phyloP scores from a whole-genome alignment of 1,140 invertebrate genomes.

The Trypoxylus dichotomus region DNA sequence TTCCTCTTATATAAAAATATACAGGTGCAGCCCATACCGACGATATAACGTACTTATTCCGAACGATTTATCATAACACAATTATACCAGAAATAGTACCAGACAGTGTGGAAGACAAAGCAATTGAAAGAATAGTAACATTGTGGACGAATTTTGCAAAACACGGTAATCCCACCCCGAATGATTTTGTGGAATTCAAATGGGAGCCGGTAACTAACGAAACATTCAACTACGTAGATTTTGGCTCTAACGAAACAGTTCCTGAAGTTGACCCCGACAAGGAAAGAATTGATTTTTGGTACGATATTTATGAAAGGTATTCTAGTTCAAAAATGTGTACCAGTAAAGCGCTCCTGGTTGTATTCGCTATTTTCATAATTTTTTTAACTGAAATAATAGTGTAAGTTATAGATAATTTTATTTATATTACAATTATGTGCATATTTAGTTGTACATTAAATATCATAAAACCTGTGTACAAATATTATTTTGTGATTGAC shows the following conservation, averaged over 20 bases:
- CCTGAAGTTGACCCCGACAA: not conserved
- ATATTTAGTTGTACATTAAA: too few relatives aligned
- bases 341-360: not conserved
- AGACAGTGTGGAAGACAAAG: constrained; percentile 39
- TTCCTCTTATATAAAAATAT: not conserved
- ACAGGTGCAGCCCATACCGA: constrained; percentile 63
- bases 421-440: too few relatives aligned
- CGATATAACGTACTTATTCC: constrained; percentile 65
- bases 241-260: constrained; percentile 48
- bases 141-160: constrained; percentile 58
- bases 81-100: constrained; percentile 43
- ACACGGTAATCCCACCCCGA: constrained; percentile 51
- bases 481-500: too few relatives aligned
- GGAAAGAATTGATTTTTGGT: not conserved
- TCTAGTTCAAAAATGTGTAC: not conserved
- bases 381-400: not conserved
- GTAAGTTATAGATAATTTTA: not conserved
- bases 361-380: not conserved
- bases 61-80: constrained; percentile 52
- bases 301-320: not conserved
- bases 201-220: constrained; percentile 2
- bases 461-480: too few relatives aligned
- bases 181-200: not conserved
- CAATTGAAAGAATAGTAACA: constrained; percentile 41
- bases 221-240: not conserved